These are phyloP conservation scores for Temnothorax nylanderi DNA, from an alignment of 1,140 invertebrate species.

Conservation along the genomic window DNA sequence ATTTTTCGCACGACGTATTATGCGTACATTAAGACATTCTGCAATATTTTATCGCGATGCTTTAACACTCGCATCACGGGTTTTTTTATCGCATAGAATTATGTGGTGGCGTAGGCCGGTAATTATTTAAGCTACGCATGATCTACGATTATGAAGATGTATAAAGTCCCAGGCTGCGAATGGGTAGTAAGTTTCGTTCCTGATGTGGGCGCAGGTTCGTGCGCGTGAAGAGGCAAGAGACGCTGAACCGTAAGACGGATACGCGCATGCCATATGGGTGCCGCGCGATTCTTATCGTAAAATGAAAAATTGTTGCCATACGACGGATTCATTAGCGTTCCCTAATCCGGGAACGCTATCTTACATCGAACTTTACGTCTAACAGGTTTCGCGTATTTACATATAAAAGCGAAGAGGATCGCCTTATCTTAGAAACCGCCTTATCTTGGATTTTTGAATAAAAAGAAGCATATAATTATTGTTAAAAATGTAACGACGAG, in stretches of 20 bases:
- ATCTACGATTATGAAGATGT: conserved; percentile 47
- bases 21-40: conserved; percentile 4
- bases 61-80: neutral
- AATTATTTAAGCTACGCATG: conserved; percentile 38
- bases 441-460: neutral
- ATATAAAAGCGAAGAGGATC: conserved; percentile 10
- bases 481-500: neutral
- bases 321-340: conserved; percentile 42
- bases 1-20: neutral
- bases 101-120: neutral
- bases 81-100: neutral
- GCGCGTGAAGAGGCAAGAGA: neutral
- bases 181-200: neutral
- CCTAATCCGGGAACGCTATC: neutral
- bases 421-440: neutral
- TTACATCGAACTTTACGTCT: neutral
- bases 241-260: conserved; percentile 6
- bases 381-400: conserved; percentile 20
- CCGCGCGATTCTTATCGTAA: conserved; percentile 24
- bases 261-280: conserved; percentile 31
- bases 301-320: conserved; percentile 48
- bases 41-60: conserved; percentile 17
- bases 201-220: neutral
- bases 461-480: neutral
- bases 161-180: neutral